A percentile compares a stretch with the other conserved stretches of the same genome.
These are phyloP conservation scores for Brienomyrus brachyistius DNA, from an alignment of 2,113 vertebrate species.

Conservation along the genomic window DNA sequence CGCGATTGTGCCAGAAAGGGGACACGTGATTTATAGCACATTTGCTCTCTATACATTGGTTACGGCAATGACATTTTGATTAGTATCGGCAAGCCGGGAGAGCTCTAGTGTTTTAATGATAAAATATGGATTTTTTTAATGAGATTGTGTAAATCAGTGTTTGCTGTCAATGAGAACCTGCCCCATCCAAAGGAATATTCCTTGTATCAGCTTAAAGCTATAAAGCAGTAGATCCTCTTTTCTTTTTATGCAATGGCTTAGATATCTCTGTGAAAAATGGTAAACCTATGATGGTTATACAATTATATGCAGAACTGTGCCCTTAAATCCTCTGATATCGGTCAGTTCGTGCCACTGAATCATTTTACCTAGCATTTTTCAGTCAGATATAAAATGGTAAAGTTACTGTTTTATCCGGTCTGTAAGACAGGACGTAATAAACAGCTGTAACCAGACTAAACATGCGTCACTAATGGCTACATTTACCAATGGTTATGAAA, in stretches of 20 bases:
- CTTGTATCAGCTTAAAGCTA: slow-evolving; percentile 22
- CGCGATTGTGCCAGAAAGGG: not conserved
- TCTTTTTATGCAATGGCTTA: not conserved
- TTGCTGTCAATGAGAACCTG: slow-evolving; percentile 25
- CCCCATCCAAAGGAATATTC: slow-evolving; percentile 8
- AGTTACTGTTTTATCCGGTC: not conserved
- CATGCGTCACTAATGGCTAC: not conserved
- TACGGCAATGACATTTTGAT: slow-evolving; percentile 27
- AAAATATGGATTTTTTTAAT: slow-evolving; percentile 33
- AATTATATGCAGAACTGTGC: not conserved
- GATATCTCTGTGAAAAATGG: not conserved
- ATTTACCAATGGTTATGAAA: not conserved
- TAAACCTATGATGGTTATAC: not conserved
- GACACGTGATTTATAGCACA: slow-evolving; percentile 21
- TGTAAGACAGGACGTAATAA: not conserved
- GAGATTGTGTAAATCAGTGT: slow-evolving; percentile 30
- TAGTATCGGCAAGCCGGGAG: slow-evolving; percentile 22
- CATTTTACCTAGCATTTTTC: not conserved
- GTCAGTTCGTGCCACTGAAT: not conserved
- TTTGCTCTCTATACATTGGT: slow-evolving; percentile 27
- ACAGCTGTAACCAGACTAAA: not conserved
- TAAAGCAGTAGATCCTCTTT: not conserved
- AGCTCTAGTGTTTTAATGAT: slow-evolving; percentile 26
- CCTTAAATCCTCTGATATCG: not conserved
- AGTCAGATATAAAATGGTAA: not conserved